Evolutionary conservation across 2,113 vertebrate genomes (phyloP).

Genomic region (Hyperoodon ampullatus): DNA sequence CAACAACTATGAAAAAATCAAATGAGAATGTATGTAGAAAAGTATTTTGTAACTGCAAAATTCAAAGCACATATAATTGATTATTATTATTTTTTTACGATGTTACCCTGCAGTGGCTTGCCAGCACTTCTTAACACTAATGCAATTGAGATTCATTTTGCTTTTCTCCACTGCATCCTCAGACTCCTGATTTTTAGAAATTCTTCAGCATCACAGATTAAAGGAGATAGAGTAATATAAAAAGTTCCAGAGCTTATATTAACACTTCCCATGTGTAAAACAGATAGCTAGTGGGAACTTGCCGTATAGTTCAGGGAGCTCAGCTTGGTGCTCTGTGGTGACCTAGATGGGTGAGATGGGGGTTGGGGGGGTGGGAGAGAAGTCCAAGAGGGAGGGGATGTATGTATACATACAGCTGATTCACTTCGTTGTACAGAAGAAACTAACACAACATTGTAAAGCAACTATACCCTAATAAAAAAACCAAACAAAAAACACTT

Average conservation of each 20-base stretch:
- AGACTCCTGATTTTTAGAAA: constrained; percentile 35
- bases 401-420: too few species aligned
- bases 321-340: too few species aligned
- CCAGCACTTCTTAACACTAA: not conserved
- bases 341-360: too few species aligned
- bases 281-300: too few species aligned
- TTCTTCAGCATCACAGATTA: not conserved
- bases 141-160: not conserved
- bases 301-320: too few species aligned
- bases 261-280: not conserved
- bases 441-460: too few species aligned
- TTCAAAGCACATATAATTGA: not conserved
- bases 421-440: too few species aligned
- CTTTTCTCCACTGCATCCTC: not conserved
- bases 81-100: not conserved
- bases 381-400: too few species aligned
- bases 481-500: not conserved
- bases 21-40: not conserved
- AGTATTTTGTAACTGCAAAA: not conserved
- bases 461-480: too few species aligned
- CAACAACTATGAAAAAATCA: not conserved
- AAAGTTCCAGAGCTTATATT: not conserved
- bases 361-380: too few species aligned
- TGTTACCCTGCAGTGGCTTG: not conserved
- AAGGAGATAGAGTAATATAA: not conserved